phyloP scores from a whole-genome alignment of 2,113 vertebrate species.

The Hiodon alosoides region DNA sequence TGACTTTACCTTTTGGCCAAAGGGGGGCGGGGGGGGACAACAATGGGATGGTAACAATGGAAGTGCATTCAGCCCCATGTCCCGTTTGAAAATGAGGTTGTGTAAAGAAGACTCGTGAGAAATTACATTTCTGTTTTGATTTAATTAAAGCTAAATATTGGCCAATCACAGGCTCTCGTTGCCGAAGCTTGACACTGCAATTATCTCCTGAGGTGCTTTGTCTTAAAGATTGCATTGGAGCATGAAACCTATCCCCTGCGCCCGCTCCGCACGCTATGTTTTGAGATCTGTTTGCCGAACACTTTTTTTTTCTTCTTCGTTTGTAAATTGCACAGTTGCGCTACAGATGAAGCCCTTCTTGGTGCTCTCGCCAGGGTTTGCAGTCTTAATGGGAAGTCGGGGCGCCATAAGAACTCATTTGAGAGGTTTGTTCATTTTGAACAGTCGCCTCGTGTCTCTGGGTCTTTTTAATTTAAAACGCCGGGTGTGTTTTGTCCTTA shows the following conservation, averaged over 20 bases:
- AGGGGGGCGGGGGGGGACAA: conserved; percentile 36
- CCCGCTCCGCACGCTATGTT: conserved; percentile 35
- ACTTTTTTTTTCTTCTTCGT: conserved; percentile 17
- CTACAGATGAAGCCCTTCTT: conserved; percentile 30
- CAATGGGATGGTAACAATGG: conserved; percentile 45
- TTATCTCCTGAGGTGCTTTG: conserved; percentile 74
- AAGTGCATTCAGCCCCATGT: conserved; percentile 50
- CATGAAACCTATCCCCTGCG: conserved; percentile 64
- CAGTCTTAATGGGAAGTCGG: conserved; percentile 12
- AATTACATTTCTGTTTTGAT: conserved; percentile 73
- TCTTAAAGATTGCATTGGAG: conserved; percentile 69
- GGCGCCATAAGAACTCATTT: no score
- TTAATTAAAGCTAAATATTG: conserved; percentile 76
- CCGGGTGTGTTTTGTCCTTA: conserved; percentile 39
- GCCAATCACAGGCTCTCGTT: conserved; percentile 58
- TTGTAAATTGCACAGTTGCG: conserved; percentile 18
- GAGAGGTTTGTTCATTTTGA: background rate
- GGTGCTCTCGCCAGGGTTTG: conserved; percentile 32
- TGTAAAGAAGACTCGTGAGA: conserved; percentile 61
- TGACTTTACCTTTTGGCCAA: conserved; percentile 37
- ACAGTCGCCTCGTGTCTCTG: background rate
- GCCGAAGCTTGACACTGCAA: conserved; percentile 69
- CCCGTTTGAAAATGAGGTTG: conserved; percentile 55
- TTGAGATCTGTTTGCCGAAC: conserved; percentile 36
- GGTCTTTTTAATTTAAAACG: conserved; percentile 11